Base-by-base conservation (phyloP, 1,140 invertebrate genomes). In the Drosophila bocki region DNA sequence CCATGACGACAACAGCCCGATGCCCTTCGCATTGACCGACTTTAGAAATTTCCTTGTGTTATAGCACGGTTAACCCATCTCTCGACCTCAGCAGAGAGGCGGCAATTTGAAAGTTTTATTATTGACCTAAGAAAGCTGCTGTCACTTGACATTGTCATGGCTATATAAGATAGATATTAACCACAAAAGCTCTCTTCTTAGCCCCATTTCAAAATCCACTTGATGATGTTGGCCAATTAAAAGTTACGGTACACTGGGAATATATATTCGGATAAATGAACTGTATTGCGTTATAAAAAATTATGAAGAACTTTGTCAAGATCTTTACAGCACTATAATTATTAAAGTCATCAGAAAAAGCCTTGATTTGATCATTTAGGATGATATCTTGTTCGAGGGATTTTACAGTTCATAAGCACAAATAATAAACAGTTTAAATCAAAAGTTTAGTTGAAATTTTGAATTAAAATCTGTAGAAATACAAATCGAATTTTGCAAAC, bases 1-100 rank as follows among this genome's bases (percentile, higher is more conserved):
- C 33, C 51, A 5, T 7, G 33, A 17, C 29, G 15, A 7, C 19
- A 33, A 8, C 7, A 42, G 17, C 29, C 29, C 9, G 45, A 62
- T 75, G 61, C 67, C 75, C 83, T 86, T 82, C 68, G 62, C 65
- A 74, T 70, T 77, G 70, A 53, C 62, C 70, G 57, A 79, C 35
- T 61, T 56, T 29, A n/a, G 1, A 48, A 19, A 6, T 35, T 57
- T 26, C 11, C 26, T n/a, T 47, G 15, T 13, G 8, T 39, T 15
- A 35, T 26, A 19, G 29, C 22, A 39, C 35, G 17, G 9, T 39
- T 29, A 57, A 57, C 37, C 37, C 22, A 22, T 37, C 37, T 42
- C 7, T 50, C 3, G 29, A 57, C 12, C 15, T 12, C n/a, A 13
- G 13, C 12, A 12, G 13, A 26, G 29, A 22, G 19, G 13, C 54